Evolutionary conservation across 2,113 vertebrate genomes (phyloP).

Genomic region (Phaethornis superciliosus): DNA sequence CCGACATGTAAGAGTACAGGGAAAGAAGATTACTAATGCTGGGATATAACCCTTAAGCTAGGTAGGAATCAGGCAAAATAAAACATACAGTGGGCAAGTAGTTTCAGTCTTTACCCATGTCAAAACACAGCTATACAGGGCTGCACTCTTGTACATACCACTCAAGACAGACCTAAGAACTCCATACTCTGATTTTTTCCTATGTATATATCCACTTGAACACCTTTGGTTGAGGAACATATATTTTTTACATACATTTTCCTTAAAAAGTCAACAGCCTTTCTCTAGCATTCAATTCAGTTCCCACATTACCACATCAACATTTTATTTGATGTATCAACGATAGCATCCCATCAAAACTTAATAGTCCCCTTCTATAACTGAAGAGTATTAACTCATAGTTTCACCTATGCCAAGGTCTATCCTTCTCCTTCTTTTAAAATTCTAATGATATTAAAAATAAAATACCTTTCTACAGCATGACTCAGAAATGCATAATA

Average conservation of each 20-base stretch:
- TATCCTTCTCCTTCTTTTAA: conserved; percentile 35
- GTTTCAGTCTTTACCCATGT: not conserved
- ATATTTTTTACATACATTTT: not conserved
- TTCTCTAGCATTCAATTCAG: conserved; percentile 5
- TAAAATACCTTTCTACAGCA: conserved; percentile 15
- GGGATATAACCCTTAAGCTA: not conserved
- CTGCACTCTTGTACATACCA: not conserved
- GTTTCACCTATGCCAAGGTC: conserved; percentile 11
- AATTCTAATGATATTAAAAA: conserved; percentile 60
- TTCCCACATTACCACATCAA: not conserved
- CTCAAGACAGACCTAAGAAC: not conserved
- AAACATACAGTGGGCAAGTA: not conserved
- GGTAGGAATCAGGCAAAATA: not conserved
- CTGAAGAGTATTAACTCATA: conserved; percentile 4
- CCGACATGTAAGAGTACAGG: not conserved
- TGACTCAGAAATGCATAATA: conserved; percentile 47
- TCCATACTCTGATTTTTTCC: not conserved
- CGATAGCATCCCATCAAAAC: conserved; percentile 38
- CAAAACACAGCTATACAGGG: not conserved
- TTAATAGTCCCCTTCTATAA: conserved; percentile 34
- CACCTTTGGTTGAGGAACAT: not conserved
- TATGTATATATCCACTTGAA: not conserved
- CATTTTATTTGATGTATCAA: conserved; percentile 33
- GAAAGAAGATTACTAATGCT: not conserved
- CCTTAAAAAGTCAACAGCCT: conserved; percentile 16